Conservation (phyloP, 2,113 vertebrate genomes). For the Isurus oxyrinchus region DNA sequence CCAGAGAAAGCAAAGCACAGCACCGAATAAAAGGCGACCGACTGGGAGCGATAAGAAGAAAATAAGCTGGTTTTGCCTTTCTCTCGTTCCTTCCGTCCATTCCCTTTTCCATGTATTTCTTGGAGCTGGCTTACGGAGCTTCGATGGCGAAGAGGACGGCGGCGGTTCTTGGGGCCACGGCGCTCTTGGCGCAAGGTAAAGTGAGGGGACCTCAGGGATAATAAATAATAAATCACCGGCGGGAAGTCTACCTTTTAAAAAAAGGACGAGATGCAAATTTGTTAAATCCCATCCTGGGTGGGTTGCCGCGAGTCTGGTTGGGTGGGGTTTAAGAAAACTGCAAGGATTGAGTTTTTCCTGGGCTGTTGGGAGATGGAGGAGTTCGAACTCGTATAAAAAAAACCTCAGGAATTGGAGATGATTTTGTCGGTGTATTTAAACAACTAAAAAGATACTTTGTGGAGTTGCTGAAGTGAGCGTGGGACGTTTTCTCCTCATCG, state of each 20-base stretch:
- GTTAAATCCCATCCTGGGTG: background rate
- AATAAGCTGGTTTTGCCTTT: background rate
- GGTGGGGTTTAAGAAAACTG: background rate
- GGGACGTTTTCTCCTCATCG: background rate
- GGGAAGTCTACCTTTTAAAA: background rate
- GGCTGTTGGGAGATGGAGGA: background rate
- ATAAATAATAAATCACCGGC: background rate
- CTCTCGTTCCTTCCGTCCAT: background rate
- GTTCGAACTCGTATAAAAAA: background rate
- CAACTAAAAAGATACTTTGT: background rate
- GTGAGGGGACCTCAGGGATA: background rate
- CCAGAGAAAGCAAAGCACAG: too few species aligned
- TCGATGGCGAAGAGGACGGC: conserved; percentile 6
- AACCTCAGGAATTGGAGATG: background rate
- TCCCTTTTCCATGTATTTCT: too few species aligned
- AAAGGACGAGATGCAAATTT: background rate
- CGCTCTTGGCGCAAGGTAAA: conserved; percentile 6
- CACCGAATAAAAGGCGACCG: background rate
- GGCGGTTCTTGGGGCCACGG: background rate
- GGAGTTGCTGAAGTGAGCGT: background rate
- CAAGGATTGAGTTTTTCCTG: background rate
- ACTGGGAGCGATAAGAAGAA: background rate
- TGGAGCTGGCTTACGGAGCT: background rate
- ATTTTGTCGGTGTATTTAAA: background rate
- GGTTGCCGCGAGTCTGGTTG: background rate